Evolutionary conservation across 2,113 vertebrate species (phyloP), one percentile per base, ranked within the genome.

Genomic region (Nipponia nippon): DNA sequence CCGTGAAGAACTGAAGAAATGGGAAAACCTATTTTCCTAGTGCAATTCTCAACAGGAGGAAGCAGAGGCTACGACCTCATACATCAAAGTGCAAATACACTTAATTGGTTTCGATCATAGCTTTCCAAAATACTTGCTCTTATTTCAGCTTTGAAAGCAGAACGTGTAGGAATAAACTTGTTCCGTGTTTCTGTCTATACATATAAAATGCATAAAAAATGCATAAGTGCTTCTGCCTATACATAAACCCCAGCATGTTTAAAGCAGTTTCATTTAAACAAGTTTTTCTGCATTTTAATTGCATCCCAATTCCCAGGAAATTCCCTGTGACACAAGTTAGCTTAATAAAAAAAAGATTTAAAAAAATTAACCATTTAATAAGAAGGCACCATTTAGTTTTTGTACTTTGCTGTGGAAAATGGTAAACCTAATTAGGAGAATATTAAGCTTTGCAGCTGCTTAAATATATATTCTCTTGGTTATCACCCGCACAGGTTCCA

Each of bases 81-180:
- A 21, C 3, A 10, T 4, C 0, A 0, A 49, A 84, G 38, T 16
- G 10, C 38, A 63, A 61, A 56, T 2, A 14, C 19, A 7, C 5
- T 26, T 14, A 25, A n/a, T 3, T 19, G 10, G 34, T 71, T 83
- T 38, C 0, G 0, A 71, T 9, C 10, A 5, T 2, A n/a, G 3
- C 29, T 66, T 29, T n/a, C 36, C 42, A 44, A 89, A 89, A 50
- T 6, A 17, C 15, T 26, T 18, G 12, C 0, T 34, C 79, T 49
- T 66, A 38, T 56, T 71, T 20, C 23, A 13, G 20, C 46, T 71
- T 75, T 38, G 56, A 56, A 76, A 75, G 34, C 36, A 52, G 30
- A 16, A 11, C 7, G 12, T 7, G 4, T 30, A 73, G 65, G 32
- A n/a, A 78, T 55, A 53, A 65, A 47, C 19, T 25, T 14, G 11